Evolutionary conservation across 2,888 invertebrate species (phyloP), one percentile per base, ranked within the genome.

Genomic region (Alloscopus bannaensis): DNA sequence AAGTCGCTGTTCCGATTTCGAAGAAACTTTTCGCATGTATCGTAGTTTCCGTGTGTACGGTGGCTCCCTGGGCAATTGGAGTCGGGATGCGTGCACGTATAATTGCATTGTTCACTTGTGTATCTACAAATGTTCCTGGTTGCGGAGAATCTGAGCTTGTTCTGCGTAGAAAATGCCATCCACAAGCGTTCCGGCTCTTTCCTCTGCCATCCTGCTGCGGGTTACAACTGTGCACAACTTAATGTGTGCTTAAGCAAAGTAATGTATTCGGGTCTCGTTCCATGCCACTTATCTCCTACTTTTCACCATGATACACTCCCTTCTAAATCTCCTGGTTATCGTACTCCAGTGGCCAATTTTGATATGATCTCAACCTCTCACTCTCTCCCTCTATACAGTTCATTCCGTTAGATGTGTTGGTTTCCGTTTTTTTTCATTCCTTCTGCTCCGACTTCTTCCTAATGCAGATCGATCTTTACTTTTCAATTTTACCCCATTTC

Each of bases 241-340:
- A 16, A 42, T 31, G n/a, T 62, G 11, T 62, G 16, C 24, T 20
- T 26, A 45, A 22, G 22, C 52, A 20, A 52, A 62, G 22, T 50
- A 31, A 31, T 50, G 42, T 20, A 66, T 66, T 50, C 75, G 50
- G 42, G 75, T 66, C 75, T 75, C 59, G 75, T 50, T 36, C 36
- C 66, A 50, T 42, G 47, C 75, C 66, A 75, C 59, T 75, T 75
- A 75, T 59, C 66, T 52, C 73, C 59, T 47, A 66, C 66, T 66
- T 66, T 59, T 66, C 66, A 66, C 66, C 31, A 47, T 62, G 62
- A 66, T 66, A 31, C 50, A 66, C 31, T 66, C 20, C 62, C 36
- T 18, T 18, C 22, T 22, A 31, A 2, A 42, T 65, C 13, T 47
- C 11, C 4, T n/a, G 24, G 28, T 22, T 52, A 50, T 29, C 3